A percentile compares a stretch with the other conserved stretches of the same genome.
phyloP scores from a whole-genome alignment of 1,140 invertebrate genomes.

The Chionoecetes opilio region DNA sequence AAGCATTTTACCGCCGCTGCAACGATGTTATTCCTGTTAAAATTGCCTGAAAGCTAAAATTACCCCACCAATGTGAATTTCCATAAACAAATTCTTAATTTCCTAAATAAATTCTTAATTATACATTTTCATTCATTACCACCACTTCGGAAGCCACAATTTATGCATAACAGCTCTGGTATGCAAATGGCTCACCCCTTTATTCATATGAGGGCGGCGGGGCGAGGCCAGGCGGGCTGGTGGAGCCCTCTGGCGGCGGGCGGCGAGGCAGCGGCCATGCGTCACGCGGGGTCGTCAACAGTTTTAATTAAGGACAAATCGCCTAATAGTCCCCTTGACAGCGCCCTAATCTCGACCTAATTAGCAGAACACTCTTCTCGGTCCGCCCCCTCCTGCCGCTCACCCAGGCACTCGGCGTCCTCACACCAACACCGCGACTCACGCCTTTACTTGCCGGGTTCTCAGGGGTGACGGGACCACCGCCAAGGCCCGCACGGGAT shows the following conservation, averaged over 20 bases:
- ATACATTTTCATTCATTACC: constrained; percentile 30
- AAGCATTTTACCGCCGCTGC: background rate
- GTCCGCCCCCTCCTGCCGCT: constrained; percentile 65
- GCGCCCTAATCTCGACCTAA: constrained; percentile 80
- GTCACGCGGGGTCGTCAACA: constrained; percentile 78
- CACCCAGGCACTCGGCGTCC: background rate
- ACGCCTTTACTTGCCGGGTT: background rate
- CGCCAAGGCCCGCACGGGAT: background rate
- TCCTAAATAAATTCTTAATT: constrained; percentile 31
- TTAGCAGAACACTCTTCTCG: constrained; percentile 80
- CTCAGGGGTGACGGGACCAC: background rate
- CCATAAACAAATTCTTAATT: constrained; percentile 31
- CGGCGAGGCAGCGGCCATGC: constrained; percentile 64
- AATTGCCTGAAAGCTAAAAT: constrained; percentile 9
- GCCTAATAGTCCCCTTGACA: constrained; percentile 80
- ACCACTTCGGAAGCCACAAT: constrained; percentile 27
- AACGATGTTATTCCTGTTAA: constrained; percentile 10
- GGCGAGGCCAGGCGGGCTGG: background rate
- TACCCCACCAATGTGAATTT: constrained; percentile 2
- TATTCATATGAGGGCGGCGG: background rate
- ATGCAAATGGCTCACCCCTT: background rate
- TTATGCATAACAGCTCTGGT: constrained; percentile 28
- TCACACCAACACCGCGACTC: background rate
- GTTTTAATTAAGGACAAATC: constrained; percentile 81
- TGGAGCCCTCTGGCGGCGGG: constrained; percentile 50